A percentile compares a stretch with the other conserved stretches of the same genome.
These are phyloP conservation scores for Timema podura DNA, from an alignment of 2,888 invertebrate species.

Conservation along the genomic window DNA sequence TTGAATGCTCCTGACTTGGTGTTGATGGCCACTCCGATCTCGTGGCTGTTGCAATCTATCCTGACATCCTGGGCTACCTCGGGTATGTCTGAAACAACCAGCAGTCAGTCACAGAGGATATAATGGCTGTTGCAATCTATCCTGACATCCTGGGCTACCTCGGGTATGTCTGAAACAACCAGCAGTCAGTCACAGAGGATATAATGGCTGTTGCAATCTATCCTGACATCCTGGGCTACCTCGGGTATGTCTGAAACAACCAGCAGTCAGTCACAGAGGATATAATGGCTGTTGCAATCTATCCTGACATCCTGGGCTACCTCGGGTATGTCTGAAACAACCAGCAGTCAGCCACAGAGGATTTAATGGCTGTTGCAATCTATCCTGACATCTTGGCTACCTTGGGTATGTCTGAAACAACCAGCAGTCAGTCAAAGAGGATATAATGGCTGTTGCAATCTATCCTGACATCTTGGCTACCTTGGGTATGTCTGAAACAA, in stretches of 20 bases:
- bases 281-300: slow-evolving; percentile 62
- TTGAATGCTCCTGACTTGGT: slow-evolving; percentile 62
- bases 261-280: slow-evolving; percentile 35
- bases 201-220: slow-evolving; percentile 62
- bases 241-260: slow-evolving; percentile 47
- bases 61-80: slow-evolving; percentile 56
- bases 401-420: slow-evolving; percentile 47
- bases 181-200: slow-evolving; percentile 40
- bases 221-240: slow-evolving; percentile 55
- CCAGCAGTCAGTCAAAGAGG: too few relatives aligned
- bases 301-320: slow-evolving; percentile 57
- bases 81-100: slow-evolving; percentile 44
- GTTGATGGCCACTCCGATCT: slow-evolving; percentile 52
- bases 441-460: slow-evolving; percentile 64
- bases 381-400: slow-evolving; percentile 56
- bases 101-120: slow-evolving; percentile 41
- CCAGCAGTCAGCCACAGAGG: too few relatives aligned
- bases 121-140: slow-evolving; percentile 63
- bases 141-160: slow-evolving; percentile 55
- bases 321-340: slow-evolving; percentile 47
- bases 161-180: slow-evolving; percentile 45
- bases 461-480: slow-evolving; percentile 57
- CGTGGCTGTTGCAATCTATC: slow-evolving; percentile 62
- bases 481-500: slow-evolving; percentile 47
- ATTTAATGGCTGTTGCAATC: slow-evolving; percentile 64